Evolutionary conservation across 2,113 vertebrate genomes (phyloP).

Genomic region (Cyprinodon tularosa): DNA sequence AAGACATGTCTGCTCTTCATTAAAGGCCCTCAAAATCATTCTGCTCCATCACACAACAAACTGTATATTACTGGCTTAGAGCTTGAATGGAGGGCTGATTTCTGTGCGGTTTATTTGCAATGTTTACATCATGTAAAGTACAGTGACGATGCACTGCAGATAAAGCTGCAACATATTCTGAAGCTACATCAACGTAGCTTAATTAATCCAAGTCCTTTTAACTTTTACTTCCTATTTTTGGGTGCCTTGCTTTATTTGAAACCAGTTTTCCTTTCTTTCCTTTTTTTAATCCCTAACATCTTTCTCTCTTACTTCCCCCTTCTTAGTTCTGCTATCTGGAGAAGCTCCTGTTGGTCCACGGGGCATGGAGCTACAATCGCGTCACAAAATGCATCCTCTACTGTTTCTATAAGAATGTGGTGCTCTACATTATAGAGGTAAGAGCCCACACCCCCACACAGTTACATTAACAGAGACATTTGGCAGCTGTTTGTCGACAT

Average conservation of each 20-base stretch:
- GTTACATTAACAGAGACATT: constrained; percentile 76
- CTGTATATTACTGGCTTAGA: no score
- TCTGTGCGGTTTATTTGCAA: no score
- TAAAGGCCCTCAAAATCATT: no score
- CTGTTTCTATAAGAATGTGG: constrained; percentile 99
- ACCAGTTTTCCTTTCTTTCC: not conserved
- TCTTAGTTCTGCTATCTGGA: constrained; percentile 94
- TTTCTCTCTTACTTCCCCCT: constrained; percentile 1
- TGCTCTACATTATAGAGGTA: constrained; percentile 99
- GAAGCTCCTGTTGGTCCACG: constrained; percentile 95
- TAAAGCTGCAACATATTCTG: not conserved
- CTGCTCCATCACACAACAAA: no score
- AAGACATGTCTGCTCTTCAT: no score
- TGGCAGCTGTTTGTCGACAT: constrained; percentile 80
- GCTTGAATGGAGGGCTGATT: no score
- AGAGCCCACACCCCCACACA: constrained; percentile 47
- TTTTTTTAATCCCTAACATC: not conserved
- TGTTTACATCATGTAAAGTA: no score
- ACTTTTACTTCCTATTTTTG: no score
- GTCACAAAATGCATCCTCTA: constrained; percentile 99
- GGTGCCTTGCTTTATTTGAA: not conserved
- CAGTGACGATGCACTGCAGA: not conserved
- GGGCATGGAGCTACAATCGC: constrained; percentile 98
- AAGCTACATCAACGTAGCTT: not conserved
- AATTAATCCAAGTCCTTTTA: not conserved